Evolutionary conservation across 1,140 invertebrate species (phyloP).

Genomic region (Drosophila rufa): DNA sequence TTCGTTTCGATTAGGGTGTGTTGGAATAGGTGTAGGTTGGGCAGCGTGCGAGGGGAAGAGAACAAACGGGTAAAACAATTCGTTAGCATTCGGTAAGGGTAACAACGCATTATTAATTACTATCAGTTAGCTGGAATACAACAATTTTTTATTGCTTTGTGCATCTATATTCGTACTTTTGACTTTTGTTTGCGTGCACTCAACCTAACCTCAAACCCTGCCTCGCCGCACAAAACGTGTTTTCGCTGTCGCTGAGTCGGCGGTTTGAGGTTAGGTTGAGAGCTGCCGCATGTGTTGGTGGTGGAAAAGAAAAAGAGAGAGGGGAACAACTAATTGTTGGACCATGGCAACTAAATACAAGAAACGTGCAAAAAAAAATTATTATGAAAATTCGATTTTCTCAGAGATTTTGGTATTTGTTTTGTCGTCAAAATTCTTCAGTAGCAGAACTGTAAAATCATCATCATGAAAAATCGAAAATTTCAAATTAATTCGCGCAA

Average conservation of each 20-base stretch:
- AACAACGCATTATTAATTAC: conserved; percentile 27
- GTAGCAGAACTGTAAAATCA: conserved; percentile 84
- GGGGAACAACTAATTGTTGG: conserved; percentile 52
- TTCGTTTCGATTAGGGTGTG: conserved; percentile 23
- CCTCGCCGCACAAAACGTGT: conserved; percentile 45
- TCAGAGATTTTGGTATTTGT: conserved; percentile 85
- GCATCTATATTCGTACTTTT: conserved; percentile 41
- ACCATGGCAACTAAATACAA: conserved; percentile 49
- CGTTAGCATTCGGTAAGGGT: conserved; percentile 65
- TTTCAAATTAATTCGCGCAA: conserved; percentile 35
- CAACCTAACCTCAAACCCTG: conserved; percentile 66
- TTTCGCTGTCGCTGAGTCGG: conserved; percentile 11
- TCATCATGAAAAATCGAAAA: conserved; percentile 78
- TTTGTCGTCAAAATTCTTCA: conserved; percentile 81
- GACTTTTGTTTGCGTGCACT: conserved; percentile 56
- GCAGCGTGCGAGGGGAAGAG: conserved; percentile 65
- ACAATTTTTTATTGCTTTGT: conserved; percentile 22
- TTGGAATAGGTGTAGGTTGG: conserved; percentile 37
- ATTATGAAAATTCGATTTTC: conserved; percentile 56
- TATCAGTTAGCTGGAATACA: conserved; percentile 38
- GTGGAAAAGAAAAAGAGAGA: conserved; percentile 20
- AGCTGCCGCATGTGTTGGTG: conserved; percentile 27
- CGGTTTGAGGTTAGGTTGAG: conserved; percentile 48
- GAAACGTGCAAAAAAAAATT: conserved; percentile 54
- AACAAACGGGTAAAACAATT: conserved; percentile 78